Conservation (phyloP, 2,888 invertebrate genomes). For the Lampropteryx suffumata region DNA sequence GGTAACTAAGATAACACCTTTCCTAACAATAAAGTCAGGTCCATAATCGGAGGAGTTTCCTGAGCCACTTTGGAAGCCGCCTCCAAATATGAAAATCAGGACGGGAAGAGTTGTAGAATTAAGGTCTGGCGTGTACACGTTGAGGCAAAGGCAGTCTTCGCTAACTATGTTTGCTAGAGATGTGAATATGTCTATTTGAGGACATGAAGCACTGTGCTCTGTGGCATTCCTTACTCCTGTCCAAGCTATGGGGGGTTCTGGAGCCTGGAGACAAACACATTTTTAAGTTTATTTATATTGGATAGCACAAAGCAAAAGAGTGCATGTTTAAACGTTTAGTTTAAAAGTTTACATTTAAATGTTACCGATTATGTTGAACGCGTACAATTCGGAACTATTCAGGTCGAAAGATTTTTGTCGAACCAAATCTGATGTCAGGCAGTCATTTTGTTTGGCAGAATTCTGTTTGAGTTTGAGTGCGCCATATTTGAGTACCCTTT, state of each 20-base stretch:
- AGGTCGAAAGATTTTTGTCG: too few relatives aligned
- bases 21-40: conserved; percentile 77
- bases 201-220: conserved; percentile 51
- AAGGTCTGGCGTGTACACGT: conserved; percentile 51
- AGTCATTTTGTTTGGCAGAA: too few relatives aligned
- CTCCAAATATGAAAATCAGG: conserved; percentile 55
- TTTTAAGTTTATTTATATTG: too few relatives aligned
- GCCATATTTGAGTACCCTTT: too few relatives aligned
- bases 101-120: conserved; percentile 41
- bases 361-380: too few relatives aligned
- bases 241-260: conserved; percentile 53
- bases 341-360: too few relatives aligned
- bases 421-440: too few relatives aligned
- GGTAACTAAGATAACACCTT: conserved; percentile 78
- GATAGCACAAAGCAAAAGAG: too few relatives aligned
- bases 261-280: conserved; percentile 45
- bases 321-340: too few relatives aligned
- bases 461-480: too few relatives aligned
- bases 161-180: conserved; percentile 34
- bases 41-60: conserved; percentile 64
- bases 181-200: conserved; percentile 36
- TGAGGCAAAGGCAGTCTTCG: conserved; percentile 57
- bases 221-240: conserved; percentile 51
- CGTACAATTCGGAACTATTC: too few relatives aligned
- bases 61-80: conserved; percentile 47